A percentile compares a stretch with the other conserved stretches of the same genome.
These are phyloP conservation scores for Myxocyprinus asiaticus DNA, from an alignment of 2,113 vertebrate species.

Conservation along the genomic window DNA sequence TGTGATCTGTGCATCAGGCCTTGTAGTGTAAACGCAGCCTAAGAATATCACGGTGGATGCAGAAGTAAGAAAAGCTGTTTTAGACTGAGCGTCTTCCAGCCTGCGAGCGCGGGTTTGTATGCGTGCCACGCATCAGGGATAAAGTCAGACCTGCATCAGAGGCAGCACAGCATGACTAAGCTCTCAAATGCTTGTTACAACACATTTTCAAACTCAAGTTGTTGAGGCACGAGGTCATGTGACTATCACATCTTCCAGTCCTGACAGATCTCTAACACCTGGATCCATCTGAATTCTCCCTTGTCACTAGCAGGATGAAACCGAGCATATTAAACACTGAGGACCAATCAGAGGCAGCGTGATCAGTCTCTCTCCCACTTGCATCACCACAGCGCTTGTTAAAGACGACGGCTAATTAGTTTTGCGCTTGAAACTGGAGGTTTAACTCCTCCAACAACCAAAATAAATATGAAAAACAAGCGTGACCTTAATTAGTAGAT, in stretches of 20 bases:
- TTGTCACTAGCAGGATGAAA: not conserved
- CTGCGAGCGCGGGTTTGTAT: constrained; percentile 34
- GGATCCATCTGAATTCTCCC: constrained; percentile 23
- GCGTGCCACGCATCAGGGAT: constrained; percentile 36
- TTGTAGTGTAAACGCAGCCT: not conserved
- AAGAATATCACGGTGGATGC: too few species aligned
- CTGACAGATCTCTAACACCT: constrained; percentile 7
- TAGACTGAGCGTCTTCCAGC: not conserved
- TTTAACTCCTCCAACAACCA: not conserved
- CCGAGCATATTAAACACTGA: constrained; percentile 32
- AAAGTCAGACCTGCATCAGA: constrained; percentile 35
- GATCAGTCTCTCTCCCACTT: not conserved
- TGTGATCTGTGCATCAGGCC: not conserved
- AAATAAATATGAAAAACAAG: constrained; percentile 1
- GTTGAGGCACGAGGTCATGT: constrained; percentile 25
- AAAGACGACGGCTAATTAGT: constrained; percentile 37
- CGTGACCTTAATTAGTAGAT: constrained; percentile 50
- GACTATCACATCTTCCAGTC: not conserved
- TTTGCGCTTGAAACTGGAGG: constrained; percentile 36
- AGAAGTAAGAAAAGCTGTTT: not conserved
- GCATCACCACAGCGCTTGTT: constrained; percentile 4
- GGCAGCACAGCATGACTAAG: constrained; percentile 52
- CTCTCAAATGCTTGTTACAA: constrained; percentile 43
- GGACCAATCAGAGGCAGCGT: constrained; percentile 13
- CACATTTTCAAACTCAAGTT: constrained; percentile 34